Evolutionary conservation across 2,113 vertebrate species (phyloP), one percentile per base, ranked within the genome.

Genomic region (Nerophis lumbriciformis): DNA sequence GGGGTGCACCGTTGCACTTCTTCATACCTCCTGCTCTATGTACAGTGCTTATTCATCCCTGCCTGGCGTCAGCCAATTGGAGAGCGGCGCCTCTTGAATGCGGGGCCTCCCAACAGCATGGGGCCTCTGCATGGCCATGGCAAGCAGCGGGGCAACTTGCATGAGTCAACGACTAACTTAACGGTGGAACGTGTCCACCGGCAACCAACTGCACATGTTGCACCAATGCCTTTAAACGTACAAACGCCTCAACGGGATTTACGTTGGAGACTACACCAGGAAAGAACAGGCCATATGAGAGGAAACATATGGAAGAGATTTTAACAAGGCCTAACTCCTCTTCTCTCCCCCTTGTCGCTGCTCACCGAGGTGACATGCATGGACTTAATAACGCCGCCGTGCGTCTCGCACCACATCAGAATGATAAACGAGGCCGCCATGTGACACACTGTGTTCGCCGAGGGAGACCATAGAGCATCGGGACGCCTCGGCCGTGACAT

Each of bases 1-100:
- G 52, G 48, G 63, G 72, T 49, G 37, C 73, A 65, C 61, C 66
- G n/a, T 36, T 48, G 55, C 65, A 72, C 60, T 68, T 68, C 59
- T 73, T 71, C 62, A 51, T 75, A 73, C 76, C 73, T 76, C 68
- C 70, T 75, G 75, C 61, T 79, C 75, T 76, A 71, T 79, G 82
- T 79, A 72, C 77, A 80, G 73, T 75, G 68, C 67, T 84, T 78
- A 83, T 84, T 81, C 78, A 86, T 84, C 69, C 75, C 61, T 69
- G 60, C 36, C 61, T 38, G 55, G 42, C 8, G 15, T 79, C 60
- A 59, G 68, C 81, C 81, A 86, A 86, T 86, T 76, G 80, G 63
- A 75, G 53, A n/a, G 55, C 61, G 50, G 52, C 36, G 44, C 58
- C 53, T 66, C 58, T 53, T 72, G 52, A 48, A 74, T 64, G 67